Evolutionary conservation across 1,140 invertebrate genomes (phyloP), one percentile per base, ranked within the genome.

Genomic region (Plectus sambesii): DNA sequence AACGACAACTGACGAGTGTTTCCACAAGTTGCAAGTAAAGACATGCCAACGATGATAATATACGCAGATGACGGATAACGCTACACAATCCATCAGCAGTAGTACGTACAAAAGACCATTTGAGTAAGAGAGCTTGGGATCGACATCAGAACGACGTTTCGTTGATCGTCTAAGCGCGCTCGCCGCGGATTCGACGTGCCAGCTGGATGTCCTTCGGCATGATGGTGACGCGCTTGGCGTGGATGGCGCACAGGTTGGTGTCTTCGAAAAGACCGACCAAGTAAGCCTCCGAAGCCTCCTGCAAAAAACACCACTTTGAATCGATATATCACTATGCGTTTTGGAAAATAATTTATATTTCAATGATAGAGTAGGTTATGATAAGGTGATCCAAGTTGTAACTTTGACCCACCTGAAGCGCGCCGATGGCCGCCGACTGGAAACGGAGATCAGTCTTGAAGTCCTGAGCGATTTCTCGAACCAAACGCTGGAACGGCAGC

Each of bases 181-280:
- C 83, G 37, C 70, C 70, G 42, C 71, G 62, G 51, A 71, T 72
- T 47, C 85, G 80, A 70, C 84, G 77, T 38, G 84, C 85, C 55
- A 87, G 73, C 70, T 92, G 87, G 63, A 93, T 92, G 68, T 90
- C 87, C 74, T 89, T 90, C 44, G 87, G 86, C 86, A 90, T 90
- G 67, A 92, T 90, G 55, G 87, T 90, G 29, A 92, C 86, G 64
- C 86, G 80, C 72, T 89, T 89, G 53, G 86, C 86, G 67, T 90
- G 86, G 70, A 89, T 89, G 53, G 86, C 85, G 74, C 85, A 88
- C 77, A 88, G 77, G 73, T 89, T 88, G 51, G 85, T 87, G 72
- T 88, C 85, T 79, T 90, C 86, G 76, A 69, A 89, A 8, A 89
- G 76, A 60, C 84, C 83, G 6, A 87, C 84, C 48, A 87, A 68